Evolutionary conservation across 2,888 invertebrate genomes (phyloP), one percentile per base, ranked within the genome.

Genomic region (Gymnosoma rotundatum): DNA sequence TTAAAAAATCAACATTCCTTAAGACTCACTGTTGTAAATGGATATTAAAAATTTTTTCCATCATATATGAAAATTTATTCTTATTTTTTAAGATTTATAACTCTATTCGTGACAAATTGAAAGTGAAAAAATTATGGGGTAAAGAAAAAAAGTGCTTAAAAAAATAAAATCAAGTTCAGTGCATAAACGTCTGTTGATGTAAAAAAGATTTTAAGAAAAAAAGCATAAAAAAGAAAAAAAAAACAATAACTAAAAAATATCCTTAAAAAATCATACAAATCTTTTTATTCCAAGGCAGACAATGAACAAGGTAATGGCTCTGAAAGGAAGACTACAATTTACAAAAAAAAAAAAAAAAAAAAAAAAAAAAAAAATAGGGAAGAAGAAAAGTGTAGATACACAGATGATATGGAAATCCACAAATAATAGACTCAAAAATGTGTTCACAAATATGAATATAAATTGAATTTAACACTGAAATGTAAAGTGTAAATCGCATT

Each of bases 391-490:
- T 58, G 50, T 67, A 81, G 70, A 84, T 78, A 79, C 54, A 82
- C 54, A 82, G 82, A 81, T 86, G 80, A 86, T 88, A 88, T 88
- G 88, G 85, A 88, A 89, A 89, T 89, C 87, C 86, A 82, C 88
- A 87, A 88, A 89, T 89, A 89, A 89, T 88, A 88, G 88, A 88
- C 87, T 86, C 87, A 86, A 87, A 88, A 81, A 84, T 84, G 78
- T 88, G 85, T 86, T 87, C 86, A 87, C 87, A 88, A 88, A 88
- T 89, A 89, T 89, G 89, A 89, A 89, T 89, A 89, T 89, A 89
- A 89, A 89, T 89, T 89, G 89, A 89, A 88, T 89, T 88, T 89
- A 87, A 87, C 87, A 85, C 83, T 88, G 86, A 88, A 88, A 88
- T 88, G 87, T 87, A 87, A 86, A 87, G 87, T 86, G 87, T 81